Conservation (phyloP, 1,140 invertebrate genomes). For the Penaeus indicus region DNA sequence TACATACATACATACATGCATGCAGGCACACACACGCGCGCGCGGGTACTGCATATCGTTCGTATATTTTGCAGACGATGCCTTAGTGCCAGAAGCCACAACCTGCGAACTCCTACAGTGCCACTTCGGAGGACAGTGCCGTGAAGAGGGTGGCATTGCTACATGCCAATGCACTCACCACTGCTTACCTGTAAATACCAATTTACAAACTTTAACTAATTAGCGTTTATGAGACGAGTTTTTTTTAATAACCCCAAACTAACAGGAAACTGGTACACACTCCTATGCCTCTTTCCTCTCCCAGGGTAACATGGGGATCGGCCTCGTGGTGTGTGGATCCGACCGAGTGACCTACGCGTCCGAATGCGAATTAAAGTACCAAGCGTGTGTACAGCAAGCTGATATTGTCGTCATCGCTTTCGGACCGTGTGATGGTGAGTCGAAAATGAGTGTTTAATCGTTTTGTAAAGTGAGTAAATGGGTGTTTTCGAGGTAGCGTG, state of each 20-base stretch:
- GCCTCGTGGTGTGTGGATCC: slow-evolving; percentile 80
- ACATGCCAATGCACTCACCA: slow-evolving; percentile 56
- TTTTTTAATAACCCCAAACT: too few species aligned
- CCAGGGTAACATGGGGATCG: slow-evolving; percentile 84
- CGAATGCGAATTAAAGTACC: slow-evolving; percentile 80
- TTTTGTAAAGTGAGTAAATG: too few species aligned
- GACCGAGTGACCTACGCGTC: slow-evolving; percentile 84
- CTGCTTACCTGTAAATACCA: slow-evolving; percentile 57
- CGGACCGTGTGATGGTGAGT: slow-evolving; percentile 74
- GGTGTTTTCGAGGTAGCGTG: too few species aligned
- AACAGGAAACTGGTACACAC: too few species aligned
- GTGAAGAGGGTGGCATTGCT: slow-evolving; percentile 40
- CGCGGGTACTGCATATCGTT: not conserved
- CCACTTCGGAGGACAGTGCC: slow-evolving; percentile 57
- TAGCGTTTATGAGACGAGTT: too few species aligned
- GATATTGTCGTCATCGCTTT: slow-evolving; percentile 84
- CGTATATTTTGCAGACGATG: slow-evolving; percentile 39
- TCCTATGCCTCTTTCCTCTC: slow-evolving; percentile 71
- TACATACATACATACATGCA: not conserved
- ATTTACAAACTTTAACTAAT: too few species aligned
- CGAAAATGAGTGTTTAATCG: too few species aligned
- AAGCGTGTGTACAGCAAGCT: slow-evolving; percentile 84
- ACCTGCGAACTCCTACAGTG: slow-evolving; percentile 63
- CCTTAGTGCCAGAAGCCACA: slow-evolving; percentile 49
- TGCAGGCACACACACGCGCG: not conserved